Evolutionary conservation across 2,888 invertebrate genomes (phyloP).

Genomic region (Acanthosepion pharaonis): DNA sequence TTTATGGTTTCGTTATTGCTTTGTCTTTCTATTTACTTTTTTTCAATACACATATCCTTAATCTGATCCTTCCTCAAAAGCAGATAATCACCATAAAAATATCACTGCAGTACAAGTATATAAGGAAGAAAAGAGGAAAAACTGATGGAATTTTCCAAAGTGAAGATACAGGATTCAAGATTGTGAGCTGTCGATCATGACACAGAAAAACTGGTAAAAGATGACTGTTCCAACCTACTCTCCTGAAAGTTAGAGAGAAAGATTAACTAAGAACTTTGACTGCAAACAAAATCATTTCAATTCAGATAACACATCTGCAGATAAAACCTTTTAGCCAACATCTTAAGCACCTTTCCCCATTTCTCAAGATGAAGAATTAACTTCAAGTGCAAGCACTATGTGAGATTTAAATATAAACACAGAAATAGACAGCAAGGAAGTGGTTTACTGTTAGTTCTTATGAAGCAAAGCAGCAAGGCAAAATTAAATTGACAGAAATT

Average conservation of each 20-base stretch:
- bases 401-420: neutral
- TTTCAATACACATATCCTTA: neutral
- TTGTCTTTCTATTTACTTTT: neutral
- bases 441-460: too few species aligned
- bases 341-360: neutral
- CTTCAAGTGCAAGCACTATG: neutral
- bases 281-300: conserved; percentile 20
- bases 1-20: neutral
- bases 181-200: neutral
- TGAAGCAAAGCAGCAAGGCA: too few species aligned
- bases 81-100: neutral
- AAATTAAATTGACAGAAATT: too few species aligned
- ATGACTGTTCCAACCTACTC: neutral
- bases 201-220: neutral
- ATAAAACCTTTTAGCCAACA: conserved; percentile 18
- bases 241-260: neutral
- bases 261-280: neutral
- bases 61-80: neutral
- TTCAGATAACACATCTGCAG: conserved; percentile 20
- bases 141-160: neutral
- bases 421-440: too few species aligned
- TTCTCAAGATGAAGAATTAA: neutral
- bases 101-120: neutral
- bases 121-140: neutral
- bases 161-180: neutral